Base-by-base conservation (phyloP, 2,888 invertebrate genomes). In the Drosophila paranaensis region DNA sequence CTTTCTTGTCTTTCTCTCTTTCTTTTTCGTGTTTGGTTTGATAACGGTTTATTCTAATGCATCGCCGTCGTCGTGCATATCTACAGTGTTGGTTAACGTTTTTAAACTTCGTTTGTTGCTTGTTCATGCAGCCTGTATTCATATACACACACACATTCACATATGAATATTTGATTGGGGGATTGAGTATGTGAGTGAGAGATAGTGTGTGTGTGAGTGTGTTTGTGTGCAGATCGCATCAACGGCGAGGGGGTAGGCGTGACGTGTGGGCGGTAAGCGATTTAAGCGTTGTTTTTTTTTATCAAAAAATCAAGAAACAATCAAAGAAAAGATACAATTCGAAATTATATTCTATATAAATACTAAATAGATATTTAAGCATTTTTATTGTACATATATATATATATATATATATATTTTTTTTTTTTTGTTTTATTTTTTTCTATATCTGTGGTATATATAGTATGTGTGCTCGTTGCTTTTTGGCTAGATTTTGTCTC, bases 91-190 rank as follows among this genome's bases (percentile, higher is more conserved):
- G 54, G 63, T 64, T 62, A 74, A 74, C 60, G 50, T 62, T 30
- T 55, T 81, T 71, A 81, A 75, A 74, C 78, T 68, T 91, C 88
- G 75, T 77, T 87, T 66, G 85, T 85, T 80, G 85, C 74, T 77
- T 86, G 83, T 74, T 91, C 91, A 91, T 91, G 92, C 91, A 91
- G 84, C 88, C 91, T 91, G 72, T 68, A 60, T 64, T 68, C 30
- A 39, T 25, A 43, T 30, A 45, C 25, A 45, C 58, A 58, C 30
- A 42, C 45, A 20, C 50, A 54, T 54, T 27, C 37, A 53, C 33
- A 33, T 48, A 33, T 33, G 11, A 6, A 54, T 60, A 50, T 57
- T 46, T 65, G 48, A 54, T 53, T 56, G 39, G 48, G 35, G 53
- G 25, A 6, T 35, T 56, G 43, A 43, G 5, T 55, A 35, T 48